phyloP scores from a whole-genome alignment of 1,140 invertebrate genomes.

The Cotesia chilonis region DNA sequence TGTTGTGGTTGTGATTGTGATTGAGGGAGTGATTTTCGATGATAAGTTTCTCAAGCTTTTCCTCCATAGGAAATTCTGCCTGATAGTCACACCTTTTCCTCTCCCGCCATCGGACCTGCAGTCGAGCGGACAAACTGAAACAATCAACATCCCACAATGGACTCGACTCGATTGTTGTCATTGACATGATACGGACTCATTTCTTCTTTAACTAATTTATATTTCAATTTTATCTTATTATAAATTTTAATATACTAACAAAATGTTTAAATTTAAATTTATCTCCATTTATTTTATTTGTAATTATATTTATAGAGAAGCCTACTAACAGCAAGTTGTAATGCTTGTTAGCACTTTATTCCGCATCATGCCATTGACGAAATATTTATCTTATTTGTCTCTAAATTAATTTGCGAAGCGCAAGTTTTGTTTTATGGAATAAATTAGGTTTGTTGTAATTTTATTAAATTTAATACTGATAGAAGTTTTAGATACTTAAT shows the following conservation, averaged over 20 bases:
- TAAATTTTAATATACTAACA: no score
- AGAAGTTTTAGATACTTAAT: no score
- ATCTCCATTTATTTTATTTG: no score
- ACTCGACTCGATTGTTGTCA: slow-evolving; percentile 57
- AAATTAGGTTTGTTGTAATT: not conserved
- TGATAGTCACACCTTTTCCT: slow-evolving; percentile 71
- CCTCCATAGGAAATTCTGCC: slow-evolving; percentile 52
- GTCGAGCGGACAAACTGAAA: slow-evolving; percentile 70
- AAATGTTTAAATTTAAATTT: no score
- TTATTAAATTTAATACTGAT: not conserved
- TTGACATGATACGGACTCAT: slow-evolving; percentile 56
- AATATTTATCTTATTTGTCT: not conserved
- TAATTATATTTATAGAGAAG: no score
- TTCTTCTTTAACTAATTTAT: not conserved
- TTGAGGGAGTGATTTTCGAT: no score
- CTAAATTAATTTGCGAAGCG: not conserved
- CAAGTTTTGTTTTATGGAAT: not conserved
- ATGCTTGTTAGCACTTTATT: not conserved
- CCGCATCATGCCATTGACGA: slow-evolving; percentile 10
- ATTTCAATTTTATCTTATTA: no score
- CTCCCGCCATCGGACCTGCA: slow-evolving; percentile 66
- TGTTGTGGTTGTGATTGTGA: no score
- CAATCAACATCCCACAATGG: slow-evolving; percentile 62
- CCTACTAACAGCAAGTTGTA: no score
- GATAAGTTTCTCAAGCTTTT: slow-evolving; percentile 34